A percentile compares a stretch with the other conserved stretches of the same genome.
Conservation (phyloP, 2,888 invertebrate species). For the Vannuccia rotundouncinata region DNA sequence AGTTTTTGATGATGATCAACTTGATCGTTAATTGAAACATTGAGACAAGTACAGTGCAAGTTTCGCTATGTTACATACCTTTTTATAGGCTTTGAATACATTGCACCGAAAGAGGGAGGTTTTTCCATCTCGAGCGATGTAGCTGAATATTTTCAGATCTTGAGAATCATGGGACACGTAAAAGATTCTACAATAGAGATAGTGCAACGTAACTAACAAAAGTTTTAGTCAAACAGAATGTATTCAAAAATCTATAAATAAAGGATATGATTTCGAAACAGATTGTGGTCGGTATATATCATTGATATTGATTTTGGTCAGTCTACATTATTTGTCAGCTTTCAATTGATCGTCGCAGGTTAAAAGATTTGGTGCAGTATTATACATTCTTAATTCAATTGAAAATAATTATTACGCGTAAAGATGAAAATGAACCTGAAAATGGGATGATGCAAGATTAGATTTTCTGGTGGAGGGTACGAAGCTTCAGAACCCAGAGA, state of each 20-base stretch:
- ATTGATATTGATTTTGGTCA: too few species aligned
- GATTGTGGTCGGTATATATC: too few species aligned
- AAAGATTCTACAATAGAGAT: slow-evolving; percentile 66
- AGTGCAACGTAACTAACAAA: not conserved
- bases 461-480: too few species aligned
- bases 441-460: slow-evolving; percentile 21
- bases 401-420: not conserved
- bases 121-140: slow-evolving; percentile 91
- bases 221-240: too few species aligned
- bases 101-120: slow-evolving; percentile 96
- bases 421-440: slow-evolving; percentile 3
- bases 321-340: too few species aligned
- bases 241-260: too few species aligned
- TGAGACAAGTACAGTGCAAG: too few species aligned
- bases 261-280: too few species aligned
- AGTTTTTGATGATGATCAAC: too few species aligned
- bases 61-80: slow-evolving; percentile 63
- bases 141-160: slow-evolving; percentile 97
- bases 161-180: slow-evolving; percentile 97
- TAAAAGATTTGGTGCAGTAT: not conserved
- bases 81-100: slow-evolving; percentile 96
- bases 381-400: not conserved
- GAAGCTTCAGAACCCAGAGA: too few species aligned
- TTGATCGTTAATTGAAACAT: too few species aligned
- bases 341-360: too few species aligned